These are phyloP conservation scores for Xanthostigma xanthostigma DNA, from an alignment of 2,888 invertebrate species.

Conservation along the genomic window DNA sequence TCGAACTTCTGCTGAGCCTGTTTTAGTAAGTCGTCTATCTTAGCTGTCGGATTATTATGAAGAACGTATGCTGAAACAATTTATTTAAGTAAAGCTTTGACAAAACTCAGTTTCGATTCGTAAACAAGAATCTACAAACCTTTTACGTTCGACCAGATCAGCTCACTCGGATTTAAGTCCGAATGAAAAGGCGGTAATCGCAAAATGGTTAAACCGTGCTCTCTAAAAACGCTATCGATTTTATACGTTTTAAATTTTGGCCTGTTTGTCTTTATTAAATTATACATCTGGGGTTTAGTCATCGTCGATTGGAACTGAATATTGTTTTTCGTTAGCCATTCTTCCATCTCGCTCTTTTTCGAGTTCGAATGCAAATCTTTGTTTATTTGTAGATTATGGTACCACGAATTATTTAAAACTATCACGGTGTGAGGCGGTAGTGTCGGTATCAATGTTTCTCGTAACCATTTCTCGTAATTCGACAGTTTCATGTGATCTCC, in stretches of 20 bases:
- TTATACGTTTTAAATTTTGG: slow-evolving; percentile 8
- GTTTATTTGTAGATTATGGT: slow-evolving; percentile 11
- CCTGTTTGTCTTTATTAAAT: slow-evolving; percentile 12
- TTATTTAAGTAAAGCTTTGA: no score
- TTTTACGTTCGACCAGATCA: no score
- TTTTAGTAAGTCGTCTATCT: no score
- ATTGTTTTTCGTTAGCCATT: slow-evolving; percentile 9
- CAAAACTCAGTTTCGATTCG: no score
- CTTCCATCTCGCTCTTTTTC: slow-evolving; percentile 11
- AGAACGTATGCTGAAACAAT: no score
- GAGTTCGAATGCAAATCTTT: slow-evolving; percentile 7
- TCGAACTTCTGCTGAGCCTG: no score
- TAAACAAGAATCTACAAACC: no score
- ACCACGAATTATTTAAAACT: slow-evolving; percentile 15
- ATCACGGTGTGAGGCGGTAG: slow-evolving; percentile 11
- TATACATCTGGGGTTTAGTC: slow-evolving; percentile 13
- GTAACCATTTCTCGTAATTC: slow-evolving; percentile 4
- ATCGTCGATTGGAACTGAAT: slow-evolving; percentile 7
- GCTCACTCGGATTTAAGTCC: slow-evolving; percentile 17
- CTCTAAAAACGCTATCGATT: slow-evolving; percentile 9
- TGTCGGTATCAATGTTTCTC: slow-evolving; percentile 9
- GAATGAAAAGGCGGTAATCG: slow-evolving; percentile 16
- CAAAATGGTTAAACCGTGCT: slow-evolving; percentile 13
- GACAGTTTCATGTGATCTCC: no score
- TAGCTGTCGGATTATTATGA: no score